Conservation (phyloP, 2,888 invertebrate species). For the Drosophila buzzatii region DNA sequence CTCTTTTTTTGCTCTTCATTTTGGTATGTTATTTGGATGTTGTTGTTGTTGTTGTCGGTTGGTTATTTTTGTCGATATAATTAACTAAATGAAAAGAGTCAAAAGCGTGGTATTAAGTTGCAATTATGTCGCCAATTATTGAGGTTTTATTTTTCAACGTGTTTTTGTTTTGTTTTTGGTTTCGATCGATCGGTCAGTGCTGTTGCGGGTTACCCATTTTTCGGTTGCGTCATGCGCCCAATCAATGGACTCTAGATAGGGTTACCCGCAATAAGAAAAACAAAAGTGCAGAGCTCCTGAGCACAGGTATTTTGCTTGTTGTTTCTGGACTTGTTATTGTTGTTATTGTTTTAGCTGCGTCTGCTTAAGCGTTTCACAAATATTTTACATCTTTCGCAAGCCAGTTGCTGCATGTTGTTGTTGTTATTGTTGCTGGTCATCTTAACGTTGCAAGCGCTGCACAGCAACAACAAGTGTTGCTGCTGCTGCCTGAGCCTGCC, state of each 20-base stretch:
- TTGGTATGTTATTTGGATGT: constrained; percentile 50
- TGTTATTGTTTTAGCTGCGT: constrained; percentile 52
- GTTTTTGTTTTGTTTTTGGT: constrained; percentile 62
- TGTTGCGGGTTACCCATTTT: constrained; percentile 39
- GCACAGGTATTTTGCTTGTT: constrained; percentile 21
- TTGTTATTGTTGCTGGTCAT: constrained; percentile 30
- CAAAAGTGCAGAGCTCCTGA: constrained; percentile 30
- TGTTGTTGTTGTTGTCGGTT: constrained; percentile 7
- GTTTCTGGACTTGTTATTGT: constrained; percentile 21
- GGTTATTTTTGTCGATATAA: constrained; percentile 64
- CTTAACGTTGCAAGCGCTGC: constrained; percentile 17
- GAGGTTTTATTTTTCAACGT: constrained; percentile 77
- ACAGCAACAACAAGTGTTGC: constrained; percentile 9
- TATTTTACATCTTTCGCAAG: constrained; percentile 77
- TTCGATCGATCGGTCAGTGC: constrained; percentile 16
- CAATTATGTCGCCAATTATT: constrained; percentile 79
- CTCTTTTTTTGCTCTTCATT: constrained; percentile 22
- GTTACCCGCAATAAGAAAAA: constrained; percentile 48
- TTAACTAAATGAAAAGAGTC: constrained; percentile 78
- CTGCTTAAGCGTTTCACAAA: constrained; percentile 73
- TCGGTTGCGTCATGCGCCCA: constrained; percentile 56
- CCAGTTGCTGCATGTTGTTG: background rate
- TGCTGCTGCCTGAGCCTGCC: constrained; percentile 55
- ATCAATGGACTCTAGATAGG: constrained; percentile 68
- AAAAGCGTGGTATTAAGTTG: constrained; percentile 80